These are phyloP conservation scores for Morphnarchus princeps DNA, from an alignment of 2,113 vertebrate genomes.

Conservation along the genomic window DNA sequence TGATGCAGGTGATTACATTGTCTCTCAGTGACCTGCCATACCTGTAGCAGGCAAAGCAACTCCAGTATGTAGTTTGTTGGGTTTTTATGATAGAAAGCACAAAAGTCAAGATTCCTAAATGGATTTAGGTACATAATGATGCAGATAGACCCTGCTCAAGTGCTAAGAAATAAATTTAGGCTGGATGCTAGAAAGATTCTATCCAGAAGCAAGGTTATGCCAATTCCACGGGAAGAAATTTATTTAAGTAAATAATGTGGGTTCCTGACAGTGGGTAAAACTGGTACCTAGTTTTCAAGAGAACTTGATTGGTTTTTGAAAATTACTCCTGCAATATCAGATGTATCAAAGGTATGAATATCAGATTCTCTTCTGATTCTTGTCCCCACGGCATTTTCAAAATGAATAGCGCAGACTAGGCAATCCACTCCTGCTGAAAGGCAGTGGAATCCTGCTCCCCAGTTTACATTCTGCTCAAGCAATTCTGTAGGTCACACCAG, in stretches of 20 bases:
- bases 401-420: neutral
- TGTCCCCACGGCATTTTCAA: neutral
- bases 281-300: neutral
- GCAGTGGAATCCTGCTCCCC: neutral
- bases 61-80: neutral
- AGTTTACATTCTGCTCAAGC: neutral
- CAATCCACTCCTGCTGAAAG: neutral
- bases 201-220: neutral
- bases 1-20: neutral
- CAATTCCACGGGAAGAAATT: neutral
- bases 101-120: neutral
- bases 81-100: neutral
- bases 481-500: neutral
- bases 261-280: neutral
- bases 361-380: neutral
- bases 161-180: neutral
- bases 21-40: neutral
- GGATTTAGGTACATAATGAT: neutral
- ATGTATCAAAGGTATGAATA: neutral
- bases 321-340: neutral
- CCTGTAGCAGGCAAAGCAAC: neutral
- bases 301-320: neutral
- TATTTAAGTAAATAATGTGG: neutral
- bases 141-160: neutral
- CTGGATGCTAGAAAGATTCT: neutral